Percentiles rank a stretch among this genome's conserved stretches.
Evolutionary conservation across 2,888 invertebrate genomes (phyloP).

Genomic region (Trachelus tabidus): DNA sequence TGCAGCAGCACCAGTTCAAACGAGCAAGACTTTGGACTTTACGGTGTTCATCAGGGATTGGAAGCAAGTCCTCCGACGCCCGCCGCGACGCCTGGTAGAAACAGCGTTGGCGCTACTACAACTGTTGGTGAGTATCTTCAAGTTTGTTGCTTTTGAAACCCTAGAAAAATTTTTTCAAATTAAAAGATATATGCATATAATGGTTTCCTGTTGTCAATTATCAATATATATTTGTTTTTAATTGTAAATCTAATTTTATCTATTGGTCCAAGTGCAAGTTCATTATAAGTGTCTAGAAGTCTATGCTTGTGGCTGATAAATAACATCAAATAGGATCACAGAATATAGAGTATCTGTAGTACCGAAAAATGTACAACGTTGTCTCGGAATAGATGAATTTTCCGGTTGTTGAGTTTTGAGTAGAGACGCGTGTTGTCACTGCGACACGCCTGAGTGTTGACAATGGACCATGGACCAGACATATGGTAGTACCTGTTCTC

Average conservation of each 20-base stretch:
- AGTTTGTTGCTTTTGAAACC: not conserved
- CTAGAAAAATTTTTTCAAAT: not conserved
- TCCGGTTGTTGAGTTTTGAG: conserved; percentile 58
- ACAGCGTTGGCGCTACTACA: conserved; percentile 57
- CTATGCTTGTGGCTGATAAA: not conserved
- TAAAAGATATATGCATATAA: not conserved
- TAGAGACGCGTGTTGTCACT: conserved; percentile 40
- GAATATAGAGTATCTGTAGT: not conserved
- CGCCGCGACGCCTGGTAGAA: conserved; percentile 58
- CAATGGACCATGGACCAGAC: conserved; percentile 36
- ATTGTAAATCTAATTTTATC: not conserved
- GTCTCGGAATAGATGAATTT: conserved; percentile 59
- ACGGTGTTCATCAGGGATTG: conserved; percentile 71
- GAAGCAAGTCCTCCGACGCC: conserved; percentile 65
- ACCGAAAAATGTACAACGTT: conserved; percentile 51
- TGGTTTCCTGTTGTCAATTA: not conserved
- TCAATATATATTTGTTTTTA: not conserved
- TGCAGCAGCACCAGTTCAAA: conserved; percentile 85
- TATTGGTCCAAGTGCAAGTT: not conserved
- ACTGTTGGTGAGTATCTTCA: conserved; percentile 54
- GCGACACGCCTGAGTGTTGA: conserved; percentile 15
- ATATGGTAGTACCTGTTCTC: conserved; percentile 63
- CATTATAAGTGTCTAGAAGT: not conserved
- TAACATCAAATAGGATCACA: not conserved
- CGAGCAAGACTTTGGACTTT: conserved; percentile 90